A percentile compares a stretch with the other conserved stretches of the same genome.
Conservation (phyloP, 2,797 vertebrate species). For the Cossypha caffra region DNA sequence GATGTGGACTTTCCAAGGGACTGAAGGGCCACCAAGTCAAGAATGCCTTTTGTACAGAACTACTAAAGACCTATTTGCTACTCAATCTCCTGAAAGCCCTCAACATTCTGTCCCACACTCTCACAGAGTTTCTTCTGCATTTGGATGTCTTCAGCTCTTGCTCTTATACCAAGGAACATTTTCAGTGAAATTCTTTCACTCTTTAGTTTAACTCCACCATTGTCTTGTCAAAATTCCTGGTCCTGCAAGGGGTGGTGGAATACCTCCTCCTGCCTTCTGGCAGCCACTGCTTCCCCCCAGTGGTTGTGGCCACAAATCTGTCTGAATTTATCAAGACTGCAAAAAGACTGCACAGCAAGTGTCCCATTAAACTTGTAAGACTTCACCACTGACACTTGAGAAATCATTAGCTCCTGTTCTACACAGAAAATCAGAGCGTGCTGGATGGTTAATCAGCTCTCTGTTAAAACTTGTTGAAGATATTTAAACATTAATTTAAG, state of each 20-base stretch:
- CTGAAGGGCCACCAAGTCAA: neutral
- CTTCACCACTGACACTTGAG: neutral
- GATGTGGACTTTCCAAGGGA: neutral
- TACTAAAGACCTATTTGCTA: neutral
- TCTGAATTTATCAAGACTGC: neutral
- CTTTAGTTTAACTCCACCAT: neutral
- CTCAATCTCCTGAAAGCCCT: neutral
- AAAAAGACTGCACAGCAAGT: neutral
- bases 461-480: neutral
- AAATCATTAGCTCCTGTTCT: neutral
- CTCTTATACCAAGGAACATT: neutral
- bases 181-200: neutral
- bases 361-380: neutral
- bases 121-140: neutral
- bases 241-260: neutral
- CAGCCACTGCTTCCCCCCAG: neutral
- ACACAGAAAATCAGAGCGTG: neutral
- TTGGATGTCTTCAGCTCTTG: neutral
- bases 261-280: neutral
- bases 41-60: neutral
- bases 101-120: neutral
- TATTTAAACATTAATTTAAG: neutral
- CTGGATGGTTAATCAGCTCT: neutral
- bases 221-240: neutral
- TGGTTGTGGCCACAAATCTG: neutral